Evolutionary conservation across 1,140 invertebrate genomes (phyloP).

Genomic region (Ips typographus): DNA sequence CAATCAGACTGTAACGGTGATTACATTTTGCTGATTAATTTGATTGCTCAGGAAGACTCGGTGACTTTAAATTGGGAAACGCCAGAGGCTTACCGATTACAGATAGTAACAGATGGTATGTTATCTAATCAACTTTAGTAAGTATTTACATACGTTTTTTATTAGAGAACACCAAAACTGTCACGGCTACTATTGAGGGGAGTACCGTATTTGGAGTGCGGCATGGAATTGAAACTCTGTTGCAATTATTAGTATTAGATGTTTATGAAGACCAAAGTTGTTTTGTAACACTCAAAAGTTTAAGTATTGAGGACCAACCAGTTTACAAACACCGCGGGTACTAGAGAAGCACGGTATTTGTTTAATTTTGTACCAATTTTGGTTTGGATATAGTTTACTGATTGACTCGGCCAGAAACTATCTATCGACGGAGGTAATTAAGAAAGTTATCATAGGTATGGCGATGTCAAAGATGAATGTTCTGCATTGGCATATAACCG

Average conservation of each 20-base stretch:
- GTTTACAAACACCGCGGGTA: conserved; percentile 67
- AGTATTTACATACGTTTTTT: not conserved
- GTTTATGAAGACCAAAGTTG: conserved; percentile 41
- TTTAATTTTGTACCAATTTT: not conserved
- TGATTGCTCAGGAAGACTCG: not conserved
- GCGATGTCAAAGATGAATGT: conserved; percentile 80
- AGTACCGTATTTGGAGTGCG: conserved; percentile 72
- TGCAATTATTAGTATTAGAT: conserved; percentile 63
- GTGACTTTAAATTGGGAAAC: conserved; percentile 53
- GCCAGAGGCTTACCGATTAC: conserved; percentile 64
- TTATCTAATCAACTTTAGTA: conserved; percentile 4
- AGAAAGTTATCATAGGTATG: conserved; percentile 77
- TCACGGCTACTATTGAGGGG: conserved; percentile 62
- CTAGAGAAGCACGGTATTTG: not conserved
- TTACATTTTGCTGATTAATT: conserved; percentile 7
- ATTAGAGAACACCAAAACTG: conserved; percentile 52
- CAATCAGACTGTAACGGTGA: not conserved
- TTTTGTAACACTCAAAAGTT: conserved; percentile 53
- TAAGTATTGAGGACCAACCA: conserved; percentile 67
- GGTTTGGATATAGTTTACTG: conserved; percentile 52
- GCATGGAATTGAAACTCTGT: conserved; percentile 75
- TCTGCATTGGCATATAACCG: conserved; percentile 84
- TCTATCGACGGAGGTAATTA: conserved; percentile 64
- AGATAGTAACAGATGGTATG: conserved; percentile 58
- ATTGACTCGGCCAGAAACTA: conserved; percentile 79